Evolutionary conservation across 2,888 invertebrate genomes (phyloP).

Genomic region (Kryphioiulus occultus): DNA sequence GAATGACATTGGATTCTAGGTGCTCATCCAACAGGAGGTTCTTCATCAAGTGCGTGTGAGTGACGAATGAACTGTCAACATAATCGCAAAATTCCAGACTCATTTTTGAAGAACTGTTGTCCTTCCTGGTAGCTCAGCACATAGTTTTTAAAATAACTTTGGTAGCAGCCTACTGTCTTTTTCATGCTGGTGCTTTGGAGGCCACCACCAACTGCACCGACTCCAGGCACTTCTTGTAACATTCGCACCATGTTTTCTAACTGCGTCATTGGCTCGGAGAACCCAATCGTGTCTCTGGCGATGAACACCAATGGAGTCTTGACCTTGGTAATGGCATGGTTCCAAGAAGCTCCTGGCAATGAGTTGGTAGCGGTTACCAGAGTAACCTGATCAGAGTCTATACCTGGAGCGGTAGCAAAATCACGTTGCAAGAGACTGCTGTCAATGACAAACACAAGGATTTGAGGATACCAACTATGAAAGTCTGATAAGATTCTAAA

Average conservation of each 20-base stretch:
- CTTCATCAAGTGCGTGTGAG: slow-evolving; percentile 55
- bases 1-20: slow-evolving; percentile 56
- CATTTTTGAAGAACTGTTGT: slow-evolving; percentile 58
- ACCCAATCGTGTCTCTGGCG: slow-evolving; percentile 37
- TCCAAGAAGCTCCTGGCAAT: slow-evolving; percentile 42
- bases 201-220: slow-evolving; percentile 58
- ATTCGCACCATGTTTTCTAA: slow-evolving; percentile 59
- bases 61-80: slow-evolving; percentile 57
- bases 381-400: not conserved
- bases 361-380: not conserved
- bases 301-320: slow-evolving; percentile 48
- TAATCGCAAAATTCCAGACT: slow-evolving; percentile 60
- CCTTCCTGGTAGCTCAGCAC: slow-evolving; percentile 58
- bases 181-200: slow-evolving; percentile 57
- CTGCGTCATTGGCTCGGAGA: slow-evolving; percentile 49
- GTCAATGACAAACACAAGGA: not conserved
- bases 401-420: not conserved
- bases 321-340: not conserved
- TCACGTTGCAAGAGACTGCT: not conserved
- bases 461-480: not conserved
- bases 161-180: slow-evolving; percentile 59
- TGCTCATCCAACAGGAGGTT: slow-evolving; percentile 55
- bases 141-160: slow-evolving; percentile 58
- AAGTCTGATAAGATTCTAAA: slow-evolving; percentile 35
- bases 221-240: slow-evolving; percentile 54